Base-by-base conservation (phyloP, 2,888 invertebrate species). In the Platycheirus albimanus region DNA sequence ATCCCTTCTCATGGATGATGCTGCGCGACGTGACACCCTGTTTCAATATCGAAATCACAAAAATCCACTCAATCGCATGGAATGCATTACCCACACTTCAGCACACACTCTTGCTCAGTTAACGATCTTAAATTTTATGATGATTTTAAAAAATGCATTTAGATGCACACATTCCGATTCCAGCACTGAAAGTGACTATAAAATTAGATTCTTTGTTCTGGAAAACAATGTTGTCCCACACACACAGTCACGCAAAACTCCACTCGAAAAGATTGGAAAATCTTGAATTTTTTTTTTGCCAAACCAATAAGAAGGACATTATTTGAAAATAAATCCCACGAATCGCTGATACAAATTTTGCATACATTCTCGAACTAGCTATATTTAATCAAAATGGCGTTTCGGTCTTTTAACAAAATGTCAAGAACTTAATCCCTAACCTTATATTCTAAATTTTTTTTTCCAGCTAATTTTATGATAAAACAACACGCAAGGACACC, bases 351-450 rank as follows among this genome's bases (percentile, higher is more conserved):
- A 6, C 24, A 24, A 4, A 17, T 51, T 30, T 30, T 52, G 11
- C 52, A 52, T 52, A 15, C 52, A n/a, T 56, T 38, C 38, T 20
- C 38, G 10, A 5, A 20, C 19, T 54, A 54, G 33, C 36, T 54
- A 19, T 19, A 54, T 11, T n/a, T n/a, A n/a, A n/a, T n/a, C n/a
- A n/a, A n/a, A n/a, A n/a, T n/a, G n/a, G n/a, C n/a, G n/a, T n/a
- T n/a, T n/a, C n/a, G n/a, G n/a, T n/a, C n/a, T n/a, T 38, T n/a
- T 52, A 51, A 52, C 7, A 15, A 10, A 36, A 72, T 72, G 72
- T 66, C 58, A 78, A 66, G 78, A 72, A 7, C 78, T 72, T 43
- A 61, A 72, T 78, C 43, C 20, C 51, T 66, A 78, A 78, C 78
- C 72, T 67, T 36, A 52, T 72, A n/a, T n/a, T n/a, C n/a, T n/a